Percentiles rank a stretch among this genome's conserved stretches.
Evolutionary conservation across 1,140 invertebrate species (phyloP).

Genomic region (Sitobion miscanthi): DNA sequence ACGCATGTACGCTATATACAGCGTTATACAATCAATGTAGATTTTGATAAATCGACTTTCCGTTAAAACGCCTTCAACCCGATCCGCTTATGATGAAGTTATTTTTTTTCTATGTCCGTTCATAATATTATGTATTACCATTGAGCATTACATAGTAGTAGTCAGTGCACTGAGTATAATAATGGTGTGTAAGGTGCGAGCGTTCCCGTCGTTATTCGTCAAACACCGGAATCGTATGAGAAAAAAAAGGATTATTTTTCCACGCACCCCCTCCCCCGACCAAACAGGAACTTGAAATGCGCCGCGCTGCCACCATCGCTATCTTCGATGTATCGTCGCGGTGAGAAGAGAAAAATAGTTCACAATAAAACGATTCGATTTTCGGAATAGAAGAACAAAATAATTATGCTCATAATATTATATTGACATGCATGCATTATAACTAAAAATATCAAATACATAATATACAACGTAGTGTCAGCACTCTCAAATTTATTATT

Average conservation of each 20-base stretch:
- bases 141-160: background rate
- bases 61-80: background rate
- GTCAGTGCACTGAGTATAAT: background rate
- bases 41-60: slow-evolving; percentile 17
- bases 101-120: background rate
- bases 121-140: background rate
- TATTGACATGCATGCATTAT: background rate
- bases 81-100: background rate
- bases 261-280: background rate
- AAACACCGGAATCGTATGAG: background rate
- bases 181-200: background rate
- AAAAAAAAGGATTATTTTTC: background rate
- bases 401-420: background rate
- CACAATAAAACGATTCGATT: background rate
- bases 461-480: background rate
- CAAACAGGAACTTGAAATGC: background rate
- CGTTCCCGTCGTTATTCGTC: background rate
- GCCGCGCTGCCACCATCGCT: background rate
- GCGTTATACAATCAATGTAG: background rate
- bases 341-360: background rate
- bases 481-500: background rate
- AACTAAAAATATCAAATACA: background rate
- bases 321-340: background rate
- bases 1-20: background rate
- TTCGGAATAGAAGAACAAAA: background rate